These are phyloP conservation scores for Festucalex cinctus DNA, from an alignment of 2,113 vertebrate genomes.

Conservation along the genomic window DNA sequence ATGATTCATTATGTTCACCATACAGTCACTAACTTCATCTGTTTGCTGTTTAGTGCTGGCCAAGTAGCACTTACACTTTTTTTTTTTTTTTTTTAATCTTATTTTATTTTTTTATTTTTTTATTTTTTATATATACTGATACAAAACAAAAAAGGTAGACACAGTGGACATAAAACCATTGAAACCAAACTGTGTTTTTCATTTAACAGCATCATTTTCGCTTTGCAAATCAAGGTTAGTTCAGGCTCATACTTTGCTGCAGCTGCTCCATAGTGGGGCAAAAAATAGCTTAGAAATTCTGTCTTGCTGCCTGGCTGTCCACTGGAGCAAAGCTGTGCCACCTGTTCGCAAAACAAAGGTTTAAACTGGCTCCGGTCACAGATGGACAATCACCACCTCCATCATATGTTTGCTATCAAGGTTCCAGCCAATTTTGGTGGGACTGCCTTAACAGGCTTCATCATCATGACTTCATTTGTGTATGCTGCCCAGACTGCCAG, in stretches of 20 bases:
- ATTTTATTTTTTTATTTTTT: too few species aligned
- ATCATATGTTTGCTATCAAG: constrained; percentile 52
- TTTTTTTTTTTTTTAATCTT: too few species aligned
- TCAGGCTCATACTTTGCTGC: constrained; percentile 32
- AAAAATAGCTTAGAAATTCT: constrained; percentile 49
- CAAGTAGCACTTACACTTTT: not conserved
- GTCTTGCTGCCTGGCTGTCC: constrained; percentile 21
- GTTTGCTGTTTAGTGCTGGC: constrained; percentile 1
- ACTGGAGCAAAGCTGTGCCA: constrained; percentile 39
- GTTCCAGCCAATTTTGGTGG: constrained; percentile 40
- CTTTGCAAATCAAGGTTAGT: constrained; percentile 18
- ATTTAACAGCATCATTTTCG: constrained; percentile 23
- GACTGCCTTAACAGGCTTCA: constrained; percentile 19
- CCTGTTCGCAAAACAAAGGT: constrained; percentile 51
- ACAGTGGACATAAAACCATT: not conserved
- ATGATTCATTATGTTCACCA: constrained; percentile 2
- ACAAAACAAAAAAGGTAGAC: not conserved
- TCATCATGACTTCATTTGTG: constrained; percentile 48
- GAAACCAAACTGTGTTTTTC: not conserved
- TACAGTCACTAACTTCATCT: not conserved
- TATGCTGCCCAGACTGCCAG: constrained; percentile 24
- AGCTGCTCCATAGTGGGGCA: constrained; percentile 46
- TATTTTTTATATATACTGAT: too few species aligned
- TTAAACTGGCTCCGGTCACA: constrained; percentile 43
- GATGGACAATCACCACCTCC: constrained; percentile 33